Conservation (phyloP, 2,113 vertebrate genomes). For the Pseudonaja textilis region DNA sequence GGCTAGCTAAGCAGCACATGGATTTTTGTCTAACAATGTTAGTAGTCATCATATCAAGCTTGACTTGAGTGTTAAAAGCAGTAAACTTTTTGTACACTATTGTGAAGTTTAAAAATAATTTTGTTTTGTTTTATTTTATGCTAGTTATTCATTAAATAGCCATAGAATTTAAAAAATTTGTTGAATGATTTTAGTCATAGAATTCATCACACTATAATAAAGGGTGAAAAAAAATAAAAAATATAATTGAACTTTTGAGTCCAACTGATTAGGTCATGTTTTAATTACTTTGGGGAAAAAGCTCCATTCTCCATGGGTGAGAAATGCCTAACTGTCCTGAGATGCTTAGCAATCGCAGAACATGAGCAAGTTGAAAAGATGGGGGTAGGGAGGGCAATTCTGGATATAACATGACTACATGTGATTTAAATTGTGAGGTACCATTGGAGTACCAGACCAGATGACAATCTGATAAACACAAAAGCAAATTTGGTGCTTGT, state of each 20-base stretch:
- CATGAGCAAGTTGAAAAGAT: background rate
- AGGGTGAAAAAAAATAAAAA: background rate
- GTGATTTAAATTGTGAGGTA: background rate
- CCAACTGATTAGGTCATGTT: background rate
- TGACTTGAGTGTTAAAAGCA: background rate
- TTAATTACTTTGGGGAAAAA: background rate
- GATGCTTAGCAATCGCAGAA: background rate
- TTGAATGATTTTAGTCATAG: background rate
- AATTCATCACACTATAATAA: background rate
- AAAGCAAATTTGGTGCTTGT: background rate
- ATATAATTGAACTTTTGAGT: background rate
- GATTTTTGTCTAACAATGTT: background rate
- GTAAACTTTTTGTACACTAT: background rate
- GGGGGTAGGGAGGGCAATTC: background rate
- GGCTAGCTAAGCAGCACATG: background rate
- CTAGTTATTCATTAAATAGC: background rate
- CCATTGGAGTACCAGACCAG: background rate
- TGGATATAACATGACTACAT: background rate
- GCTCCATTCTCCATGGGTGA: background rate
- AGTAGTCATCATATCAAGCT: background rate
- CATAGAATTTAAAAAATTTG: background rate
- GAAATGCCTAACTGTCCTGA: background rate
- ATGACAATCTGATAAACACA: background rate
- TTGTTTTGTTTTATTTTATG: background rate
- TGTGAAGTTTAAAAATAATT: background rate